Percentiles rank a stretch among this genome's conserved stretches.
Conservation (phyloP, 1,140 invertebrate genomes). For the Drosophila novamexicana region DNA sequence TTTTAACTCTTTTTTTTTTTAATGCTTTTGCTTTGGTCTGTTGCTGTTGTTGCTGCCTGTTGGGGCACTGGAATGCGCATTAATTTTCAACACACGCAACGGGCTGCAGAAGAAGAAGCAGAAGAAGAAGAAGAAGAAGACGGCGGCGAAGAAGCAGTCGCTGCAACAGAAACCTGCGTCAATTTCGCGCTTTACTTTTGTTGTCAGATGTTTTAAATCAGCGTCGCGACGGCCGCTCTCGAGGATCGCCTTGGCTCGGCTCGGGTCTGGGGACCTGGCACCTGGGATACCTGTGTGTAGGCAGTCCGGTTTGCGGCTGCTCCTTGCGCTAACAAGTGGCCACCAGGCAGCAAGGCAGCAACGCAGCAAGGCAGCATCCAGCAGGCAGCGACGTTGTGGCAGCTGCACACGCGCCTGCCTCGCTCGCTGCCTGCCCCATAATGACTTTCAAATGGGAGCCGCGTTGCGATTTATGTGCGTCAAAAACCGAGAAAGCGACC, state of each 20-base stretch:
- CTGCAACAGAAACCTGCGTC: slow-evolving; percentile 69
- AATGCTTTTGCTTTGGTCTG: slow-evolving; percentile 1
- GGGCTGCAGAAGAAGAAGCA: slow-evolving; percentile 16
- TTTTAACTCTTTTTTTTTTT: not conserved
- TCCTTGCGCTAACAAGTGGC: slow-evolving; percentile 80
- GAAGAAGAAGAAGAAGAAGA: not conserved
- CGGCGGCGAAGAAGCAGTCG: slow-evolving; percentile 9
- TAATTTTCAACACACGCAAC: slow-evolving; percentile 60
- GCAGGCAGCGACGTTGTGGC: slow-evolving; percentile 25
- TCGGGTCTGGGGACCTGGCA: not conserved
- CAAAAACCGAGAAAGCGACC: slow-evolving; percentile 35
- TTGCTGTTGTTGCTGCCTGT: slow-evolving; percentile 21
- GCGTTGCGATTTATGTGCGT: slow-evolving; percentile 78
- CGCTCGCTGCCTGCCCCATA: slow-evolving; percentile 35
- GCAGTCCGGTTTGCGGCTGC: slow-evolving; percentile 70
- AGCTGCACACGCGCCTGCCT: slow-evolving; percentile 75
- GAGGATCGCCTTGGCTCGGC: slow-evolving; percentile 10
- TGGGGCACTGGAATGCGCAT: slow-evolving; percentile 48
- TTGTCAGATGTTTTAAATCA: slow-evolving; percentile 82
- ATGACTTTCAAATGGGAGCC: slow-evolving; percentile 80
- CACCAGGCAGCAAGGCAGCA: slow-evolving; percentile 45
- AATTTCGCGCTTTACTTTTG: slow-evolving; percentile 83
- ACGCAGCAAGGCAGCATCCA: slow-evolving; percentile 7
- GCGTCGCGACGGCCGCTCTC: slow-evolving; percentile 32
- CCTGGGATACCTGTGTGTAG: slow-evolving; percentile 41